These are phyloP conservation scores for Apamea anceps DNA, from an alignment of 2,888 invertebrate species.

Conservation along the genomic window DNA sequence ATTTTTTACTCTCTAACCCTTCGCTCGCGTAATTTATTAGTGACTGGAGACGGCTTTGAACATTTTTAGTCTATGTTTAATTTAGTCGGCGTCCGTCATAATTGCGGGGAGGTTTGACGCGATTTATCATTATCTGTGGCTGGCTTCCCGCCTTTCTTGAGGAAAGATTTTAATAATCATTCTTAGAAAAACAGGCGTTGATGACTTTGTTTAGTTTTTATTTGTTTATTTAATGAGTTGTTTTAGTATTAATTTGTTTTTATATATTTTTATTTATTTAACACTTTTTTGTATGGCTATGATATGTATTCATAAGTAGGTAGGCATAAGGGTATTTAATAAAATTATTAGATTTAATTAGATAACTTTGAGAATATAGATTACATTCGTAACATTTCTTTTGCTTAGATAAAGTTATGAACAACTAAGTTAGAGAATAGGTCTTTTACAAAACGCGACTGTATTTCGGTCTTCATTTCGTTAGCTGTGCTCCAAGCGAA, in stretches of 20 bases:
- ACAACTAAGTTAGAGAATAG: not conserved
- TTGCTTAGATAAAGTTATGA: not conserved
- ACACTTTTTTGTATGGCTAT: not conserved
- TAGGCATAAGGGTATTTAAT: not conserved
- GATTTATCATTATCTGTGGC: slow-evolving; percentile 71
- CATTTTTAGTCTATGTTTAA: slow-evolving; percentile 82
- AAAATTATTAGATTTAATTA: not conserved
- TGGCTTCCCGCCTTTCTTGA: slow-evolving; percentile 60
- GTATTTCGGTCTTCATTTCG: slow-evolving; percentile 38
- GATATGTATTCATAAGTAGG: not conserved
- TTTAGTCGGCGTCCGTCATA: slow-evolving; percentile 81
- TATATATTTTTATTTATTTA: not conserved
- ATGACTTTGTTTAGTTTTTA: slow-evolving; percentile 27
- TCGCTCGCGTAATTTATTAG: slow-evolving; percentile 84
- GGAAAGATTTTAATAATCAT: slow-evolving; percentile 59
- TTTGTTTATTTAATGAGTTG: slow-evolving; percentile 15
- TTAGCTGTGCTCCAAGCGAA: slow-evolving; percentile 44
- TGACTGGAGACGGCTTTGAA: slow-evolving; percentile 82
- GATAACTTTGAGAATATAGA: not conserved
- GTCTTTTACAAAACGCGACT: slow-evolving; percentile 5
- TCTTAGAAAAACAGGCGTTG: slow-evolving; percentile 47
- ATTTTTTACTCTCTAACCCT: slow-evolving; percentile 88
- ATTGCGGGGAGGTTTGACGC: slow-evolving; percentile 81
- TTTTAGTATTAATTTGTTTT: slow-evolving; percentile 13
- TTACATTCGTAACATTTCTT: slow-evolving; percentile 6